These are phyloP conservation scores for Synchiropus splendidus DNA, from an alignment of 2,113 vertebrate genomes.

Conservation along the genomic window DNA sequence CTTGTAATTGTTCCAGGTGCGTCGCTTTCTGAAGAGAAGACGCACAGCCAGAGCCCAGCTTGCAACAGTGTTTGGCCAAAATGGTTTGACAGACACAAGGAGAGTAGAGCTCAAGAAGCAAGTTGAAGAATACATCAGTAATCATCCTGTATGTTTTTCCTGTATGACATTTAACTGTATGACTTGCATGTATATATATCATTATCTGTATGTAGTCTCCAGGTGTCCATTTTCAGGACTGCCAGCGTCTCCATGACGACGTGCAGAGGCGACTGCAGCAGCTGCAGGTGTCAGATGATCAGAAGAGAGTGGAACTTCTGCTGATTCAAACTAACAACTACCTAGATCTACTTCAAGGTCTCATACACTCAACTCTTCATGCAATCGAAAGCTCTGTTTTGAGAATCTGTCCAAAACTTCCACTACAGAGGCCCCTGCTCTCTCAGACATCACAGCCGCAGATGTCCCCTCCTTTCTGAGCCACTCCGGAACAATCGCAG, in stretches of 20 bases:
- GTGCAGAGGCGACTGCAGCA: slow-evolving; percentile 40
- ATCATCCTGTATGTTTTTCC: slow-evolving; percentile 66
- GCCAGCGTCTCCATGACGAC: slow-evolving; percentile 37
- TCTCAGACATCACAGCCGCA: slow-evolving; percentile 58
- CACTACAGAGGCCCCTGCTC: slow-evolving; percentile 72
- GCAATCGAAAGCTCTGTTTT: too few relatives aligned
- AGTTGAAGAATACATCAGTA: slow-evolving; percentile 74
- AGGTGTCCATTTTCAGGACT: slow-evolving; percentile 17
- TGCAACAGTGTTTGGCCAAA: slow-evolving; percentile 57
- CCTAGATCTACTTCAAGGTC: slow-evolving; percentile 37
- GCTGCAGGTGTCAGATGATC: slow-evolving; percentile 15
- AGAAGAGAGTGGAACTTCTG: slow-evolving; percentile 28
- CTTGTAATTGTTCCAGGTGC: slow-evolving; percentile 54
- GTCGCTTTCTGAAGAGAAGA: slow-evolving; percentile 71
- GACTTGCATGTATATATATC: background rate
- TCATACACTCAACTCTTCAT: background rate
- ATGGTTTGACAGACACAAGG: slow-evolving; percentile 69
- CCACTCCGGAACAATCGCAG: slow-evolving; percentile 71
- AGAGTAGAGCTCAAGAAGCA: slow-evolving; percentile 72
- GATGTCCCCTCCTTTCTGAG: slow-evolving; percentile 73
- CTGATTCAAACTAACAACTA: slow-evolving; percentile 47
- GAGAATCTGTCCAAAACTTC: background rate
- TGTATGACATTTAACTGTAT: background rate
- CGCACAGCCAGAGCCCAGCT: slow-evolving; percentile 45
- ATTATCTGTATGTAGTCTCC: slow-evolving; percentile 12